Conservation (phyloP, 2,888 invertebrate species). For the Elgonia sp. region DNA sequence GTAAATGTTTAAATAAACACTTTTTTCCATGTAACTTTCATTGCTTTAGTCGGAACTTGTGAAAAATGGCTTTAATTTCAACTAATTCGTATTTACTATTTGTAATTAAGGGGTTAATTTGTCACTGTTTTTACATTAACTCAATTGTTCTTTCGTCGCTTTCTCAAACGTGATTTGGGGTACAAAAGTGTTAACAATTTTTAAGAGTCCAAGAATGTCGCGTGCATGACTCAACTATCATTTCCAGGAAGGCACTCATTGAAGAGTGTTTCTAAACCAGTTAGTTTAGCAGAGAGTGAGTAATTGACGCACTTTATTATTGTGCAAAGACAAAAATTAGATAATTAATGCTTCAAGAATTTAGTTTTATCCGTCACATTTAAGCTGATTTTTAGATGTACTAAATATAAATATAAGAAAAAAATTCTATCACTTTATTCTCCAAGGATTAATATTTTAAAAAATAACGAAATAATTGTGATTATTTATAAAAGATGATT, state of each 20-base stretch:
- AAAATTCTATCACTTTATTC: too few relatives aligned
- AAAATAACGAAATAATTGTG: too few relatives aligned
- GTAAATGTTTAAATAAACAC: too few relatives aligned
- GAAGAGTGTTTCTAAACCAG: constrained; percentile 75
- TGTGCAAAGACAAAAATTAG: neutral
- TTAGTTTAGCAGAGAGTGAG: constrained; percentile 76
- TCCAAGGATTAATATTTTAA: too few relatives aligned
- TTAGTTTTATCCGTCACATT: too few relatives aligned
- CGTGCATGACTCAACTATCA: constrained; percentile 74
- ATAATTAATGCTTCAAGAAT: neutral
- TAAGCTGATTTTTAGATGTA: too few relatives aligned
- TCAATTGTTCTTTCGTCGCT: constrained; percentile 35
- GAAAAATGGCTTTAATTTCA: constrained; percentile 23
- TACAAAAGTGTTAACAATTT: constrained; percentile 52
- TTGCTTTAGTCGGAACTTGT: neutral
- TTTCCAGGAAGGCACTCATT: constrained; percentile 69
- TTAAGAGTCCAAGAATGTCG: constrained; percentile 69
- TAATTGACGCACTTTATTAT: constrained; percentile 40
- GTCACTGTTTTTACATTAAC: constrained; percentile 39
- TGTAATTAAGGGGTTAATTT: constrained; percentile 23
- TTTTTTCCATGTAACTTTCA: too few relatives aligned
- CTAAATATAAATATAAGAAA: too few relatives aligned
- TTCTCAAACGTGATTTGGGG: constrained; percentile 44
- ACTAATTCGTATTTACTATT: too few relatives aligned
- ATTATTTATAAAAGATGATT: too few relatives aligned